Evolutionary conservation across 2,113 vertebrate species (phyloP), one percentile per base, ranked within the genome.

Genomic region (Saguinus midas): DNA sequence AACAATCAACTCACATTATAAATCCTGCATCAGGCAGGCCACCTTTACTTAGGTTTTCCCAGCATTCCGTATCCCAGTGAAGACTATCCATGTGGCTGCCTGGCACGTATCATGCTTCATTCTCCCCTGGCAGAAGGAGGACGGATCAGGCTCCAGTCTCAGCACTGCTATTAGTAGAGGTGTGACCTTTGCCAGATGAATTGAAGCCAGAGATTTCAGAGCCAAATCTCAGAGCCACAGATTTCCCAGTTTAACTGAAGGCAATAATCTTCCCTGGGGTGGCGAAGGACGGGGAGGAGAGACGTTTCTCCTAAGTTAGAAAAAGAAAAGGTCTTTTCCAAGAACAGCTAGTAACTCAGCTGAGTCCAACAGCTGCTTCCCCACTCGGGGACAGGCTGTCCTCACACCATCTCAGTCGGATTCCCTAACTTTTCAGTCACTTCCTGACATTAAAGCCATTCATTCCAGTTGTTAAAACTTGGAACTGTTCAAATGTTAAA

Each of bases 241-340:
- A 21, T 20, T 25, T 48, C 35, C 37, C 58, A 7, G 40, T 6
- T 81, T 18, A 45, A 57, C 29, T 9, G 5, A 35, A 87, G 83
- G 29, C 3, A 0, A 18, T 1, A n/a, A 35, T 1, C 89, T 21
- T 20, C 29, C n/a, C 72, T 35, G 58, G 73, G 50, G 21, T 5
- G 14, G 61, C 6, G 20, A n/a, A 12, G 16, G 10, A 13, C 0
- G 3, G 12, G 18, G 48, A 48, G 23, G 7, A 75, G 7, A 0
- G 40, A 14, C 6, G 0, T 68, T 87, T 32, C 32, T 45, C 43
- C 27, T 12, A 29, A 50, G 6, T 72, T 58, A 20, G 13, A 10
- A 48, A 52, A 48, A 76, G 57, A 50, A 57, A 72, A 50, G 5
- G 4, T 45, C 23, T 70, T 48, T 78, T 13, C 84, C 23, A 29